Evolutionary conservation across 2,888 invertebrate genomes (phyloP), one percentile per base, ranked within the genome.

Genomic region (Lepetodrilus schrolli): DNA sequence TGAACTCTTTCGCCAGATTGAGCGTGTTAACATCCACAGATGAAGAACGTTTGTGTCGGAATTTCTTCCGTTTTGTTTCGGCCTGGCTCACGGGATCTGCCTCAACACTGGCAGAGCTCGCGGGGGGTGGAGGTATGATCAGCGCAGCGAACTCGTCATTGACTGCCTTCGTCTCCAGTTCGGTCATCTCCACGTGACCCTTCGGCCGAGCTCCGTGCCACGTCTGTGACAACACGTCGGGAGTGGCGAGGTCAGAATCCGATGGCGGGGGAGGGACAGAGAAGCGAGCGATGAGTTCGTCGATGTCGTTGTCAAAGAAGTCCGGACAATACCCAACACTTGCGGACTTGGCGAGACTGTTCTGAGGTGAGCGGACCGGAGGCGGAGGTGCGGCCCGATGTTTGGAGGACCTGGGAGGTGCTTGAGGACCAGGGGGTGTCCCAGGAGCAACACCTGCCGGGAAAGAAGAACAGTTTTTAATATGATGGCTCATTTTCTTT

Each of bases 251-350:
- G 5, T 69, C 58, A 48, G 58, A 43, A 37, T 79, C 78, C 26
- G 85, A 80, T 26, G 91, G 91, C 0, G 96, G 96, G 13, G 96
- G 96, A 48, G 94, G 95, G 78, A 96, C 94, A 4, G 94, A 94
- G 38, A 96, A 94, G 82, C 94, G 95, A 3, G 95, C 95, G 81
- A 96, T 93, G 90, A 96, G 95, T 82, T 94, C 94, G 87, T 96
- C 96, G 81, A 96, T 92, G 85, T 95, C 95, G 34, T 78, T 77
- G 73, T 85, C 84, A 36, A 86, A 79, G 72, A 86, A 83, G 74
- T 85, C 84, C 8, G 85, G 84, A 73, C 82, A 84, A 58, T 83
- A 81, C 47, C 83, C 85, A 20, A 80, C 82, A 77, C 86, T 86
- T 36, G 83, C 83, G 34, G 86, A 86, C 66, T 83, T 82, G 48